Evolutionary conservation across 1,140 invertebrate species (phyloP), one percentile per base, ranked within the genome.

Genomic region (Ostrea denselamellosa): DNA sequence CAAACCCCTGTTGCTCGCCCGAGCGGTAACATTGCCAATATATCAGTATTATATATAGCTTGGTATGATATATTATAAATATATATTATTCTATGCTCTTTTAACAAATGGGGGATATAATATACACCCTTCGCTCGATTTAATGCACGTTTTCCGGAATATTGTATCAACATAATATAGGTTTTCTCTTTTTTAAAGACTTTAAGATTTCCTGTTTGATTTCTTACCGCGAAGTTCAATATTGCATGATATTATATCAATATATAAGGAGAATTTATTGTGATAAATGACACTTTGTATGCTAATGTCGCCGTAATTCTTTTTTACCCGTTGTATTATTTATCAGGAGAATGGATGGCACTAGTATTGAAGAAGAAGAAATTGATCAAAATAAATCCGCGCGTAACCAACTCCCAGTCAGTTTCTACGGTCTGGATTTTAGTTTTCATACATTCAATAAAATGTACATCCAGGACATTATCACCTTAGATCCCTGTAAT

Each of bases 401-500:
- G 28, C 25, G 28, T 77, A 25, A 34, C 2, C 25, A 8, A 77
- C 34, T 77, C 28, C 68, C 68, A 5, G 14, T 5, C 4, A 25
- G 12, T 4, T 8, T 77, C 14, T 77, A 25, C 14, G 68, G 68
- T 28, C 17, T 92, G n/a, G 89, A 91, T 85, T 90, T 83, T 44
- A 83, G 86, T 54, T 91, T 91, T 56, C 85, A 88, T 51, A 87
- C 87, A 0, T 91, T 86, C 83, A 90, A 90, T 84, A 92, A 90
- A 68, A 82, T 92, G 85, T 91, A 90, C 58, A 89, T 91, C 5
- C 53, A 68, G 53, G 90, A 91, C 83, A 87, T 91, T 77, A 34
- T 92, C 25, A 51, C 19, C 0, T n/a, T 90, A 62, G 28, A 84
- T 52, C 82, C 89, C 8, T 89, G 90, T 85, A 65, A 88, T 52